Conservation (phyloP, 2,113 vertebrate species). For the Tinamus guttatus region DNA sequence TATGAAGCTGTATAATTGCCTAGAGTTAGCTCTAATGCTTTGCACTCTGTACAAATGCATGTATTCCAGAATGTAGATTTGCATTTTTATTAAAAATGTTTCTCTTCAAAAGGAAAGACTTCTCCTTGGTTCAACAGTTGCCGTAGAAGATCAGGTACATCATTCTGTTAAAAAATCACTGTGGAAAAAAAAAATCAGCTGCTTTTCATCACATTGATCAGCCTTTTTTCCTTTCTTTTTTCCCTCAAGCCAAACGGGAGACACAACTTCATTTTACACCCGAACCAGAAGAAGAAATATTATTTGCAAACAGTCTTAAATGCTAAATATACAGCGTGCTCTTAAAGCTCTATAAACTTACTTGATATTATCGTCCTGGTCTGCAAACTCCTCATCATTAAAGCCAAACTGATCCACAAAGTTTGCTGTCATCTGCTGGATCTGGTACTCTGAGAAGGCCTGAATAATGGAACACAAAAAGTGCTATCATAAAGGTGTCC, state of each 20-base stretch:
- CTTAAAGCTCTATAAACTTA: slow-evolving; percentile 53
- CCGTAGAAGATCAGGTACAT: not conserved
- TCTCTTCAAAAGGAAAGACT: not conserved
- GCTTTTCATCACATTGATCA: not conserved
- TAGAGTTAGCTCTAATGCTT: not conserved
- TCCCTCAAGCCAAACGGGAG: not conserved
- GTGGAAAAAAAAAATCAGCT: not conserved
- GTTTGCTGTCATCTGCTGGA: slow-evolving; percentile 97
- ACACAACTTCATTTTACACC: not conserved
- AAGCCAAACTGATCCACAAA: slow-evolving; percentile 98
- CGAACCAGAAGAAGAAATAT: not conserved
- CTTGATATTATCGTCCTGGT: slow-evolving; percentile 96
- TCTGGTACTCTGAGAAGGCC: slow-evolving; percentile 98
- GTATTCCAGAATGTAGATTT: not conserved
- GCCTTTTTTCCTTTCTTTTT: too few relatives aligned
- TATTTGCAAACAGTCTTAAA: not conserved
- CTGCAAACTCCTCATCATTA: slow-evolving; percentile 95
- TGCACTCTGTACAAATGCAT: not conserved
- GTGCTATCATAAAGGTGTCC: not conserved
- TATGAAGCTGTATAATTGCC: not conserved
- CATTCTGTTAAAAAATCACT: not conserved
- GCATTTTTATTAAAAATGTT: not conserved
- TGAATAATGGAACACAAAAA: slow-evolving; percentile 25
- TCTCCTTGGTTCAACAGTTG: not conserved
- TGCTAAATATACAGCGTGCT: accelerated